A percentile compares a stretch with the other conserved stretches of the same genome.
Conservation (phyloP, 2,113 vertebrate genomes). For the Atractosteus spatula region DNA sequence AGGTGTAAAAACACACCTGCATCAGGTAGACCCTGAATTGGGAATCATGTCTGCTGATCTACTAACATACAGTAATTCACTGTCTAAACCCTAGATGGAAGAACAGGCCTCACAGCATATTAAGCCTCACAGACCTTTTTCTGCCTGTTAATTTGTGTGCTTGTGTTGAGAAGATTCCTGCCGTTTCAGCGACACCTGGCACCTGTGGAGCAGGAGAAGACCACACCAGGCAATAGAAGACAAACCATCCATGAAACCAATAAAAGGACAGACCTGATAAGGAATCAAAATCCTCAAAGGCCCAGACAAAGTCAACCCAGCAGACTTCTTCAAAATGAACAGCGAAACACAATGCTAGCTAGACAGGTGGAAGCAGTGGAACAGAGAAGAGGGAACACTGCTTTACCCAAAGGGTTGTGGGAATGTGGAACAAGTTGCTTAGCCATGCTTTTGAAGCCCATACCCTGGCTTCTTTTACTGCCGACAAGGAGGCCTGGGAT, state of each 20-base stretch:
- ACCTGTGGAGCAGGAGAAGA: conserved; percentile 13
- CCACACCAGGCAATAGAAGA: conserved; percentile 29
- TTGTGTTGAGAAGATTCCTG: conserved; percentile 29
- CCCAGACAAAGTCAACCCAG: neutral
- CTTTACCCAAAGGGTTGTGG: neutral
- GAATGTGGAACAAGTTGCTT: conserved; percentile 1
- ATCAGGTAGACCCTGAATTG: too few relatives aligned
- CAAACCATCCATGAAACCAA: conserved; percentile 48
- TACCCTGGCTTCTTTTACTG: conserved; percentile 31
- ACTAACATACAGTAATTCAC: too few relatives aligned
- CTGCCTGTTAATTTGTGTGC: conserved; percentile 35
- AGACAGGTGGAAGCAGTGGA: too few relatives aligned
- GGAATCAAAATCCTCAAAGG: neutral
- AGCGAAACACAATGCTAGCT: too few relatives aligned
- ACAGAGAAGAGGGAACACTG: too few relatives aligned
- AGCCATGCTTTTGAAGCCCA: too few relatives aligned
- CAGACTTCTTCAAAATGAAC: too few relatives aligned
- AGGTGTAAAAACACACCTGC: too few relatives aligned
- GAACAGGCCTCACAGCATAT: too few relatives aligned
- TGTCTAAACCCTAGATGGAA: too few relatives aligned
- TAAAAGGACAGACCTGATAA: neutral
- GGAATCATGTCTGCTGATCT: too few relatives aligned
- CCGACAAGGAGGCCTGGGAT: neutral
- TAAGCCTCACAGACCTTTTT: conserved; percentile 32
- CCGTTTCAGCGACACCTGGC: conserved; percentile 24